Evolutionary conservation across 2,888 invertebrate species (phyloP).

Genomic region (Metopia argyrocephala): DNA sequence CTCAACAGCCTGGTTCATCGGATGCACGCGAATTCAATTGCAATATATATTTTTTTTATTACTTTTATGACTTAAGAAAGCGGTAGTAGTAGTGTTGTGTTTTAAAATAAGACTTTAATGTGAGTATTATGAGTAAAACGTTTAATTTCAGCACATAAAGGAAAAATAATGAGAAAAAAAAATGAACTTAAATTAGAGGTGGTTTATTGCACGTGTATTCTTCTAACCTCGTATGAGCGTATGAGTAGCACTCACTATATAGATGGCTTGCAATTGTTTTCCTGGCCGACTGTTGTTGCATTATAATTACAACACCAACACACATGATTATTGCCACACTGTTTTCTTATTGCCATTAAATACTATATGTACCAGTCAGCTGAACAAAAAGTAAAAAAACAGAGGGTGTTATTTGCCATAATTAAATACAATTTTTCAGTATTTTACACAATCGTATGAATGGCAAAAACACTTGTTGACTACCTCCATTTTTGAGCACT

Average conservation of each 20-base stretch:
- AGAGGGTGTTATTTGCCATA: conserved; percentile 60
- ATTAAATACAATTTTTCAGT: conserved; percentile 57
- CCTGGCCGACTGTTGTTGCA: background rate
- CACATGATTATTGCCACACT: conserved; percentile 25
- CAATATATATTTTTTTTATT: background rate
- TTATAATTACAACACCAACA: conserved; percentile 49
- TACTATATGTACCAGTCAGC: conserved; percentile 10
- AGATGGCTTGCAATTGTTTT: background rate
- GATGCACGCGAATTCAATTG: background rate
- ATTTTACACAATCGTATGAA: conserved; percentile 49
- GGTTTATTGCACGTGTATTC: background rate
- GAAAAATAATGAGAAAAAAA: background rate
- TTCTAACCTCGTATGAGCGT: background rate
- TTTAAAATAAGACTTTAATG: conserved; percentile 26
- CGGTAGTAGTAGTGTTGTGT: background rate
- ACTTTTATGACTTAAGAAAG: background rate
- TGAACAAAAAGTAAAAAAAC: conserved; percentile 6
- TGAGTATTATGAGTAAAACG: conserved; percentile 43
- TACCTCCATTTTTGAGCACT: conserved; percentile 25
- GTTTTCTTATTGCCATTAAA: conserved; percentile 32
- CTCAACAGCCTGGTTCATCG: background rate
- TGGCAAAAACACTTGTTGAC: conserved; percentile 52
- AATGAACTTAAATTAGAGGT: background rate
- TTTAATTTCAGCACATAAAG: conserved; percentile 18
- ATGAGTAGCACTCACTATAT: too few relatives aligned